Evolutionary conservation across 2,888 invertebrate genomes (phyloP).

Genomic region (Rhorus exstirpatorius): DNA sequence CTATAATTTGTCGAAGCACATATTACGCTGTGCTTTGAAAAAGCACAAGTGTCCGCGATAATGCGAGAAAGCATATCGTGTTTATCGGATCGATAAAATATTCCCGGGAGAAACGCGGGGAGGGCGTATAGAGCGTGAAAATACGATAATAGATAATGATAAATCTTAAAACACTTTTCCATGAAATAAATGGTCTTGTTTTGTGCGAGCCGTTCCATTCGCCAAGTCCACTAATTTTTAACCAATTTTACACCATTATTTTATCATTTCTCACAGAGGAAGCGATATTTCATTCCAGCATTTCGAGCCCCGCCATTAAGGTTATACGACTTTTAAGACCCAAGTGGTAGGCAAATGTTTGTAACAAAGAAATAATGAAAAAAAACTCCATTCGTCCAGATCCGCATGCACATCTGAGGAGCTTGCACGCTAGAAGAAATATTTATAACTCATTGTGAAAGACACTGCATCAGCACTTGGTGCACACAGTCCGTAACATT

Average conservation of each 20-base stretch:
- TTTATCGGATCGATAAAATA: slow-evolving; percentile 73
- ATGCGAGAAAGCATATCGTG: slow-evolving; percentile 67
- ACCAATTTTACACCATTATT: neutral
- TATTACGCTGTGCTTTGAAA: slow-evolving; percentile 53
- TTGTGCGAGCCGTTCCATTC: neutral
- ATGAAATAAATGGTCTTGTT: neutral
- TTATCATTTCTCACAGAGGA: too few relatives aligned
- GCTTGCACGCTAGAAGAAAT: too few relatives aligned
- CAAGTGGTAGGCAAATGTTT: too few relatives aligned
- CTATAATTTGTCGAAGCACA: slow-evolving; percentile 58
- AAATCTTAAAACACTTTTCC: slow-evolving; percentile 44
- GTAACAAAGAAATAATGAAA: too few relatives aligned
- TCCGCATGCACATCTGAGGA: too few relatives aligned
- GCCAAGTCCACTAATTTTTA: neutral
- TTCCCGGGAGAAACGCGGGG: neutral
- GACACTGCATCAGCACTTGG: too few relatives aligned
- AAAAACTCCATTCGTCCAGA: too few relatives aligned
- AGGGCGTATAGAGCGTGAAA: slow-evolving; percentile 55
- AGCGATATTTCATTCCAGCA: too few relatives aligned
- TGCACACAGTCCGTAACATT: too few relatives aligned
- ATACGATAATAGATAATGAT: slow-evolving; percentile 62
- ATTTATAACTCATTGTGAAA: too few relatives aligned
- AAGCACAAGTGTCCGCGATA: slow-evolving; percentile 59
- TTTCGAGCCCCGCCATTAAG: too few relatives aligned
- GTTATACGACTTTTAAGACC: too few relatives aligned